Evolutionary conservation across 1,140 invertebrate species (phyloP).

Genomic region (Rhynchophorus ferrugineus): DNA sequence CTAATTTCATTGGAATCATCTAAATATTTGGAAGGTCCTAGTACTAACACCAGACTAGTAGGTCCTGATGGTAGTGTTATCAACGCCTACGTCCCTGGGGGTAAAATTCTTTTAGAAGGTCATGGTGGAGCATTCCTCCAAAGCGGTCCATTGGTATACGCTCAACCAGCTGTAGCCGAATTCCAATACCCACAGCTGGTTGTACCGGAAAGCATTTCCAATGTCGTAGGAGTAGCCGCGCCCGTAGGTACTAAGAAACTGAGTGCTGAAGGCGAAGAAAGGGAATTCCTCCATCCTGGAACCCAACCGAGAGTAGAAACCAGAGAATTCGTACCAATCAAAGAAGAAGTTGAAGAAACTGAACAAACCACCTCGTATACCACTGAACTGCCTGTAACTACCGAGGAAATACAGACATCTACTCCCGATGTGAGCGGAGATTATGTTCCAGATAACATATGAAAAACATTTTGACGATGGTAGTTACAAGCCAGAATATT

Average conservation of each 20-base stretch:
- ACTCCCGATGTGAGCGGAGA: conserved; percentile 8
- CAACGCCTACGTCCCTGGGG: conserved; percentile 13
- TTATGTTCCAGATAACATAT: conserved; percentile 31
- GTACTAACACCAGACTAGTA: conserved; percentile 17
- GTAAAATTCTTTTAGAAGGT: conserved; percentile 14
- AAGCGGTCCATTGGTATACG: background rate
- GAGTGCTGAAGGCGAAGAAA: background rate
- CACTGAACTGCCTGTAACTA: background rate
- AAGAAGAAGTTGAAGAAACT: conserved; percentile 1
- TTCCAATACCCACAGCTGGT: background rate
- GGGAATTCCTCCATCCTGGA: conserved; percentile 2
- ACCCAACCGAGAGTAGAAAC: conserved; percentile 5
- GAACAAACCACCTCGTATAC: background rate
- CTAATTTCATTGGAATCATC: conserved; percentile 4
- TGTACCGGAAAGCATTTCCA: background rate
- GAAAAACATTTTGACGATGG: conserved; percentile 35
- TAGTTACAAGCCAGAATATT: conserved; percentile 26
- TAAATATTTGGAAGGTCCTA: conserved; percentile 19
- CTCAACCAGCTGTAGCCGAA: background rate
- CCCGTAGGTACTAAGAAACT: background rate
- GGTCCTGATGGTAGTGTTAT: conserved; percentile 24
- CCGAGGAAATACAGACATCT: background rate
- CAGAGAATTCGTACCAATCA: conserved; percentile 5
- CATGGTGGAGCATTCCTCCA: background rate
- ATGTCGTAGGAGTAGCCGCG: conserved; percentile 2